phyloP scores from a whole-genome alignment of 2,797 vertebrate genomes.

The Sebastes trivittatus region DNA sequence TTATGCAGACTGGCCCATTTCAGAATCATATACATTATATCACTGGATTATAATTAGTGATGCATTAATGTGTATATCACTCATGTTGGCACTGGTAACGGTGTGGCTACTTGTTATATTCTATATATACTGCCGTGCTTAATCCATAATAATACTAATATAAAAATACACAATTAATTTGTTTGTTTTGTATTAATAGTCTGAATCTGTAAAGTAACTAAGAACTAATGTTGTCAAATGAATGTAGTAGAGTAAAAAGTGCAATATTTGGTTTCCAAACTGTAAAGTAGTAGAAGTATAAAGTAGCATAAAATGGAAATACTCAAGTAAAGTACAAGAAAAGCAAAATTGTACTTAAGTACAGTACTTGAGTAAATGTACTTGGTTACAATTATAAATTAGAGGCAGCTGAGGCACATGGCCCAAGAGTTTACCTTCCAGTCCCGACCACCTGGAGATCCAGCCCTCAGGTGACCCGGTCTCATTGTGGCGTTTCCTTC shows the following conservation, averaged over 20 bases:
- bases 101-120: background rate
- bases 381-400: background rate
- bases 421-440: background rate
- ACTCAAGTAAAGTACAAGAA: background rate
- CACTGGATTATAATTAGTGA: background rate
- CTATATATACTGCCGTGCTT: background rate
- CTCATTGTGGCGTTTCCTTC: background rate
- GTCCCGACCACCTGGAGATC: background rate
- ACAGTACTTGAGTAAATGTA: background rate
- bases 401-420: background rate
- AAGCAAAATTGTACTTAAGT: background rate
- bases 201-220: background rate
- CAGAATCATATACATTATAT: background rate
- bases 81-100: background rate
- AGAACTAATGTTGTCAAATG: background rate
- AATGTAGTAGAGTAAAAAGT: background rate
- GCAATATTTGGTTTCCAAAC: background rate
- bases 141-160: background rate
- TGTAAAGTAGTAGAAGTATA: background rate
- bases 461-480: background rate
- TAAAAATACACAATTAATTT: background rate
- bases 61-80: background rate
- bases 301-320: background rate
- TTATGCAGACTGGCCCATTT: background rate
- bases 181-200: background rate